These are phyloP conservation scores for Drosophila conformis DNA, from an alignment of 2,888 invertebrate genomes.

Conservation along the genomic window DNA sequence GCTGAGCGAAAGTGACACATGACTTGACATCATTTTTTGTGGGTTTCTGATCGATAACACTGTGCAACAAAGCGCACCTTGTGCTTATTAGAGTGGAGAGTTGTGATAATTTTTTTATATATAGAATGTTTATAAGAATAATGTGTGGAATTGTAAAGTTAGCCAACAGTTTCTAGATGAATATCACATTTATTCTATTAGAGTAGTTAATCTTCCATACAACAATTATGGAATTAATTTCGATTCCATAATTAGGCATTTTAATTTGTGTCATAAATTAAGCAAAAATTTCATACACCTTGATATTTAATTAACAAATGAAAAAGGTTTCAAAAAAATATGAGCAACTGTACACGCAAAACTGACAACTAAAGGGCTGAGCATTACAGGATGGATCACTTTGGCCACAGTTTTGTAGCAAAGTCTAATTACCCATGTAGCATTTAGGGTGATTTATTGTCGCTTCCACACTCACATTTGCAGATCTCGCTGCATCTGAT, in stretches of 20 bases:
- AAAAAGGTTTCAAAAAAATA: neutral
- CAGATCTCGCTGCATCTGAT: conserved; percentile 72
- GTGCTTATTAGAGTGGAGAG: conserved; percentile 2
- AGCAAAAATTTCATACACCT: neutral
- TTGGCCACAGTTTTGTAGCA: conserved; percentile 6
- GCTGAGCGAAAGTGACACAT: conserved; percentile 75
- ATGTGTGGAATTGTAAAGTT: no score
- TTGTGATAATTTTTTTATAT: neutral
- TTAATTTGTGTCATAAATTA: no score
- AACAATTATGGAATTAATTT: neutral
- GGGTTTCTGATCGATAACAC: conserved; percentile 44
- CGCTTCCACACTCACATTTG: conserved; percentile 9
- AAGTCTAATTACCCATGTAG: conserved; percentile 27
- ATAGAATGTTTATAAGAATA: neutral
- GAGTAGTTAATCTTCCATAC: neutral
- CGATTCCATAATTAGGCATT: no score
- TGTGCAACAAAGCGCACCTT: conserved; percentile 42
- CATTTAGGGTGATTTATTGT: conserved; percentile 32
- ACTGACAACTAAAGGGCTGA: neutral
- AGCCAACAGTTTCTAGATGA: no score
- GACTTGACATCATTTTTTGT: conserved; percentile 36
- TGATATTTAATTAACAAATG: neutral
- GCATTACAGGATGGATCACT: neutral
- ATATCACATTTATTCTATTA: neutral
- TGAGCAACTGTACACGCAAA: neutral